Percentiles rank a stretch among this genome's conserved stretches.
These are phyloP conservation scores for Clarias macrocephalus DNA, from an alignment of 2,113 vertebrate species.

Conservation along the genomic window DNA sequence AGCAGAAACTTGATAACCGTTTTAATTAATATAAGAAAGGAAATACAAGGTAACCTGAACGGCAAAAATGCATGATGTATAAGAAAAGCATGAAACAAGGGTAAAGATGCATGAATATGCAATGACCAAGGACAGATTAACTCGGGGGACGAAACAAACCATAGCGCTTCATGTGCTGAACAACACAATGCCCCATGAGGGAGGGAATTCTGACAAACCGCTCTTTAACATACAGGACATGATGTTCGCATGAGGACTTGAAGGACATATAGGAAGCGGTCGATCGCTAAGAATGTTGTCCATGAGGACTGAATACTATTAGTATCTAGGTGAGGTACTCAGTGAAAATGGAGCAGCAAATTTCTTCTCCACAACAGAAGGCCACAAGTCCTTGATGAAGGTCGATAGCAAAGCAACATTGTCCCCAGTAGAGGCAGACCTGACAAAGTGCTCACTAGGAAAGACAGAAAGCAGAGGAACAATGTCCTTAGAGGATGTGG, in stretches of 20 bases:
- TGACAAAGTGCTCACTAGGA: background rate
- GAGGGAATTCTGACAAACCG: background rate
- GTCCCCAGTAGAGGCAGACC: too few species aligned
- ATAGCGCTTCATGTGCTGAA: background rate
- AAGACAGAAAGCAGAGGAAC: background rate
- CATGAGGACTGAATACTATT: background rate
- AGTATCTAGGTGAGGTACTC: background rate
- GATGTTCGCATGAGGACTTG: background rate
- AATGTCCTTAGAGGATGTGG: background rate
- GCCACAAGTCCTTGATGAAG: background rate
- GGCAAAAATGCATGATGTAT: background rate
- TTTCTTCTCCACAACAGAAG: too few species aligned
- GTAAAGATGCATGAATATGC: background rate
- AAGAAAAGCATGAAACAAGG: background rate
- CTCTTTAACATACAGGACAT: background rate
- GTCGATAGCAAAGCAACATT: background rate
- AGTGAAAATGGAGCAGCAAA: background rate
- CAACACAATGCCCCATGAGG: background rate
- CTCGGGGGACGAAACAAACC: background rate
- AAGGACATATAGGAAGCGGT: background rate
- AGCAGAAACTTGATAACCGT: background rate
- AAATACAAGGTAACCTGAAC: background rate
- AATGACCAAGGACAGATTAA: background rate
- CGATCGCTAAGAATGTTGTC: background rate
- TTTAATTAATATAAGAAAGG: background rate